These are phyloP conservation scores for Podilymbus podiceps DNA, from an alignment of 2,113 vertebrate species.

Conservation along the genomic window DNA sequence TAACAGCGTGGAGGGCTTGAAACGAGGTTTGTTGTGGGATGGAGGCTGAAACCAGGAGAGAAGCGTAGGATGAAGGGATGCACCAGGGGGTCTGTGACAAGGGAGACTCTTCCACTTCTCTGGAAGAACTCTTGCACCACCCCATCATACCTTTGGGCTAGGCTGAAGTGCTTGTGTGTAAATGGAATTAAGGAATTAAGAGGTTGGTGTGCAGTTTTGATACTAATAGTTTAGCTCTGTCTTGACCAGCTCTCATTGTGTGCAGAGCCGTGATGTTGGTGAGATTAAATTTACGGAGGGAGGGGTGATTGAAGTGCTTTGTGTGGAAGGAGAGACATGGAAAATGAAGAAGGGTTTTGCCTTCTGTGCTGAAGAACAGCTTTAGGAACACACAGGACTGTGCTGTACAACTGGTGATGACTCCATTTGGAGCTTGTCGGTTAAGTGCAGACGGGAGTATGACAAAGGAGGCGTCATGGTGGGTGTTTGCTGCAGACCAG, in stretches of 20 bases:
- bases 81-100: neutral
- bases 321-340: neutral
- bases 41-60: neutral
- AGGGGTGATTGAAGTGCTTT: neutral
- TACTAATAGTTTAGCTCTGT: neutral
- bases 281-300: neutral
- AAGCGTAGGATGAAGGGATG: neutral
- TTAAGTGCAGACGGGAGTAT: neutral
- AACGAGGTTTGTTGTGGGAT: neutral
- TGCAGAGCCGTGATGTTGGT: neutral
- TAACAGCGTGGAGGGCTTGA: neutral
- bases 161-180: neutral
- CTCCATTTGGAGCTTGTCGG: neutral
- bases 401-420: neutral
- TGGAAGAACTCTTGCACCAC: neutral
- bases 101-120: neutral
- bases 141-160: neutral
- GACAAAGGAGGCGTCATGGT: neutral
- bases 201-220: neutral
- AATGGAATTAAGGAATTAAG: neutral
- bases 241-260: neutral
- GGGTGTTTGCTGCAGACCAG: neutral
- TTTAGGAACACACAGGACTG: neutral
- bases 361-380: neutral
- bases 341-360: neutral